Base-by-base conservation (phyloP, 2,888 invertebrate genomes). In the Metacarcinus magister region DNA sequence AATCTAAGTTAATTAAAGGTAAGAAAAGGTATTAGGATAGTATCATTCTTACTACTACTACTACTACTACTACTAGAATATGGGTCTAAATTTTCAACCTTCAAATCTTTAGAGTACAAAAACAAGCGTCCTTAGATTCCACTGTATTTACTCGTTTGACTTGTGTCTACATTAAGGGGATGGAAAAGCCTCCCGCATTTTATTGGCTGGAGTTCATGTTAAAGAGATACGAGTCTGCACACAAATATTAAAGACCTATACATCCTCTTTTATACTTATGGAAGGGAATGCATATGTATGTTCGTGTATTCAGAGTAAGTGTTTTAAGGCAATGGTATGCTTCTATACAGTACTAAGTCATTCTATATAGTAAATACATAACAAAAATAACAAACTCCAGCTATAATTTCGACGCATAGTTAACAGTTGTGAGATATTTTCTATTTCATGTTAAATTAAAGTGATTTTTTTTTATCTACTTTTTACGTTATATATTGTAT, bases 181-280 rank as follows among this genome's bases (percentile, higher is more conserved):
- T 75, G 75, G 75, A 75, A 75, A n/a, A 75, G n/a, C 28, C 23
- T 75, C 75, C 75, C 75, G 75, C 28, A 23, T 75, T n/a, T n/a
- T 75, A 75, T 75, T 75, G 23, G 75, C 75, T n/a, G n/a, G n/a
- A n/a, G n/a, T 75, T n/a, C 75, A 75, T 75, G 75, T 75, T n/a
- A n/a, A 75, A 75, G n/a, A n/a, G 75, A 75, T 75, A 75, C 75
- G 28, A 75, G n/a, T 75, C n/a, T 8, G 75, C 75, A 75, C 23
- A 75, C 75, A n/a, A 23, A 75, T 28, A 75, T 75, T 75, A 75
- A n/a, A n/a, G n/a, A 75, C 75, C n/a, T n/a, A n/a, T 23, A 23
- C 8, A 19, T n/a, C 23, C 75, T 16, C 75, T 75, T n/a, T 23
- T 23, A 7, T n/a, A 75, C 23, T 75, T n/a, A 75, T 75, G 75